Base-by-base conservation (phyloP, 2,888 invertebrate species). In the Busseola fusca region DNA sequence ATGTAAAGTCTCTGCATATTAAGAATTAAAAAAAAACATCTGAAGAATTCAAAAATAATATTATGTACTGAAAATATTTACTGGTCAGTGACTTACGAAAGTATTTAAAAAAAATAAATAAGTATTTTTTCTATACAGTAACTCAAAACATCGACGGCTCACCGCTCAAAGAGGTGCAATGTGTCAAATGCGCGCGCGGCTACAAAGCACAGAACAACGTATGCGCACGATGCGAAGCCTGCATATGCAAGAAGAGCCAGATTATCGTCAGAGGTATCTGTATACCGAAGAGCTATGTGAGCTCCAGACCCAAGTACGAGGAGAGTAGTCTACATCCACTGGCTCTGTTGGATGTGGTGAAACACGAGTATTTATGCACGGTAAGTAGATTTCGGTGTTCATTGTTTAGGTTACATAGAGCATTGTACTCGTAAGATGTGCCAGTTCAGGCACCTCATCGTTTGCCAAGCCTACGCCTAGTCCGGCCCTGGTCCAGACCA, bases 71-170 rank as follows among this genome's bases (percentile, higher is more conserved):
- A 50, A 25, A 37, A 59, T 37, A 37, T 37, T 37, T 10, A 18
- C 16, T 59, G 5, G 3, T 16, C 10, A 18, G n/a, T 4, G 16
- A n/a, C 5, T 48, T 10, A n/a, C 16, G 25, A 25, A 52, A 16
- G 16, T 27, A 16, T 16, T 16, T 16, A 2, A 16, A 54, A 52
- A 25, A 52, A 25, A 52, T 6, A 25, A 52, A 14, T 25, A 25
- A 54, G 25, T 54, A 1, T 34, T 37, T 54, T 48, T 9, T 52
- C 16, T 67, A 81, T 80, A 14, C 78, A 95, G 95, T 94, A 3
- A 94, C 95, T 0, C 93, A 93, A 87, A 94, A 94, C 81, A 82
- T 91, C 18, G 94, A 95, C 75, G 95, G 95, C 1, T 92, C 94
- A 0, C 89, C 93, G 9, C 87, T 91, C 80, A 94, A 92, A 78